These are phyloP conservation scores for Littorina saxatilis DNA, from an alignment of 1,140 invertebrate species.

Conservation along the genomic window DNA sequence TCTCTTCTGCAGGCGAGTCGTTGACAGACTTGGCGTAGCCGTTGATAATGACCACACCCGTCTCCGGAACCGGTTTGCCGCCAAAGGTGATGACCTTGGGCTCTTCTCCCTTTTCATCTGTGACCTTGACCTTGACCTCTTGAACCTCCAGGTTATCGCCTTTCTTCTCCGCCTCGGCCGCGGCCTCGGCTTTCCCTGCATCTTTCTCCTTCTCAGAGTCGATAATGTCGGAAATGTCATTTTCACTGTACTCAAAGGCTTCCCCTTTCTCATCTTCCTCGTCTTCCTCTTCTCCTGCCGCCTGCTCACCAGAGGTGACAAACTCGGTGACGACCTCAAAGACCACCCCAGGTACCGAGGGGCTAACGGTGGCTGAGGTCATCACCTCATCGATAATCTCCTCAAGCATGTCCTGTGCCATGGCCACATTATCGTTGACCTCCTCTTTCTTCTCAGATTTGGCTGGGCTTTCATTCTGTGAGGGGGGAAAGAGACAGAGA, in stretches of 20 bases:
- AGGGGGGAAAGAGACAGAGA: background rate
- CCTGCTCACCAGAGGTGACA: conserved; percentile 28
- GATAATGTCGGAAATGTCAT: conserved; percentile 22
- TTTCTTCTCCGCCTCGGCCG: conserved; percentile 32
- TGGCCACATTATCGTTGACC: conserved; percentile 15
- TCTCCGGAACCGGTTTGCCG: conserved; percentile 56
- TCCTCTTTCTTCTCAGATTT: conserved; percentile 44
- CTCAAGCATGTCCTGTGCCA: conserved; percentile 61
- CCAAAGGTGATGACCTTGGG: conserved; percentile 59
- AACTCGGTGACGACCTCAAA: conserved; percentile 66
- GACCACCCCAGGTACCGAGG: conserved; percentile 71
- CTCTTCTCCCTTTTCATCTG: conserved; percentile 50
- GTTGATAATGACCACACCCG: conserved; percentile 63
- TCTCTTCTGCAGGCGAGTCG: conserved; percentile 34
- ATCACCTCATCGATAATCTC: conserved; percentile 72
- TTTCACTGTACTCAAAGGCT: background rate
- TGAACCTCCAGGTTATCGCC: conserved; percentile 58
- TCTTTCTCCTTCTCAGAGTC: conserved; percentile 11
- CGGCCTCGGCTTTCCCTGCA: background rate
- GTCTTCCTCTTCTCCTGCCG: background rate
- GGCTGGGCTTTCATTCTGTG: conserved; percentile 58
- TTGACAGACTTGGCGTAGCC: conserved; percentile 56
- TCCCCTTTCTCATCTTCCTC: conserved; percentile 25
- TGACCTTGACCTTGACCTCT: conserved; percentile 60
- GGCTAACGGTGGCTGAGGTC: conserved; percentile 58